Base-by-base conservation (phyloP, 1,140 invertebrate genomes). In the Armadillidium nasatum region DNA sequence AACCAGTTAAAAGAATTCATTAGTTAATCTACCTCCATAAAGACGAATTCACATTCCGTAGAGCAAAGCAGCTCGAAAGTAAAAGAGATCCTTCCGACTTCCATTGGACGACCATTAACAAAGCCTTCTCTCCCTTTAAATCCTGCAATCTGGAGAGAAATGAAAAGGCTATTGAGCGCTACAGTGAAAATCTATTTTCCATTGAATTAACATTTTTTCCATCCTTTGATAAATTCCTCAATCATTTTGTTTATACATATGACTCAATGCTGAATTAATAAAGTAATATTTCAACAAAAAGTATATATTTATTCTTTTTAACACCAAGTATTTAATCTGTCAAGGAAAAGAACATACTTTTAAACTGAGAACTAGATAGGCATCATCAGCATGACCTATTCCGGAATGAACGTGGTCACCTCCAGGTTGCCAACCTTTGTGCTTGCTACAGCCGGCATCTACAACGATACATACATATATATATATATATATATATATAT, bases 61-160 rank as follows among this genome's bases (percentile, higher is more conserved):
- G 81, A 76, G 82, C 88, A 89, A n/a, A 83, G 80, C n/a, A 86
- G 80, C 76, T 88, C 85, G 82, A 89, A 88, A 10, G 83, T 83
- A 81, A 89, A 89, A 6, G 82, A 83, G 7, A 89, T 81, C 22
- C 83, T 82, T 15, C 86, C 87, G 6, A 87, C 83, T 71, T 85
- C 83, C n/a, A 82, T 80, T n/a, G 83, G 81, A 70, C 84, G 83
- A 0, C 85, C 86, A 67, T 84, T 84, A 7, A 84, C 81, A 45
- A 83, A 81, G 7, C 84, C 83, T 50, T 84, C 83, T 44, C 84
- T 79, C 9, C 84, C 84, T 44, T 85, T 80, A 77, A 89, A 89
- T 13, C 88, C 88, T 44, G 82, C 82, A 0, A 88, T 83, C 76
- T 78, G 72, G 15, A 71, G 13, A 19, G 60, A 22, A 43, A 33